Percentiles rank a stretch among this genome's conserved stretches.
Evolutionary conservation across 2,888 invertebrate species (phyloP).

Genomic region (Mythimna impura): DNA sequence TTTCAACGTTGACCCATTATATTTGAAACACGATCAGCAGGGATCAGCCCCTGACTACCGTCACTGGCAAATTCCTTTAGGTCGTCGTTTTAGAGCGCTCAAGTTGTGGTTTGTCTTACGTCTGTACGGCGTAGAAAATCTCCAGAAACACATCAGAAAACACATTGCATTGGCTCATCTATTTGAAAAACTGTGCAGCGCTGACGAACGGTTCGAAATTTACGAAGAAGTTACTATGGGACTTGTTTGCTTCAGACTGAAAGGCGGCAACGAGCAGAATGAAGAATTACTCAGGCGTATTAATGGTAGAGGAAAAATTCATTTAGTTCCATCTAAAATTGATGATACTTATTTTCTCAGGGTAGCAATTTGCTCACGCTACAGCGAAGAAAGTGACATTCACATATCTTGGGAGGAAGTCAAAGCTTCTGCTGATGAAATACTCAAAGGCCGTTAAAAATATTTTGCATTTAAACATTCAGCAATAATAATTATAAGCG

Average conservation of each 20-base stretch:
- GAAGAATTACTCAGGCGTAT: conserved; percentile 95
- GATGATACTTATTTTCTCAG: conserved; percentile 96
- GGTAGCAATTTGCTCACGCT: conserved; percentile 97
- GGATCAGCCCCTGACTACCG: conserved; percentile 97
- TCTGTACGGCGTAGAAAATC: conserved; percentile 96
- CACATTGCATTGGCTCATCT: conserved; percentile 96
- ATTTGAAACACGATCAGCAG: conserved; percentile 98
- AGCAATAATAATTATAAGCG: conserved; percentile 15
- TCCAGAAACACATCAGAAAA: conserved; percentile 96
- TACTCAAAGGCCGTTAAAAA: conserved; percentile 81
- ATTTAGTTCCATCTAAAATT: conserved; percentile 97
- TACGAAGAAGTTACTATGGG: conserved; percentile 97
- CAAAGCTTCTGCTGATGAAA: conserved; percentile 93
- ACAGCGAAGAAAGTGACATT: conserved; percentile 95
- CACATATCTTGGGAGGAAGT: conserved; percentile 97
- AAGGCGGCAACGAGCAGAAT: conserved; percentile 95
- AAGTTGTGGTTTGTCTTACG: conserved; percentile 99
- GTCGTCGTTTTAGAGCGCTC: conserved; percentile 97
- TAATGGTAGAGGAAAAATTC: conserved; percentile 97
- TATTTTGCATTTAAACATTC: not conserved
- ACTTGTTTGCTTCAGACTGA: conserved; percentile 98
- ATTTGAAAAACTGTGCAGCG: conserved; percentile 94
- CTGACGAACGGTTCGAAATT: conserved; percentile 97
- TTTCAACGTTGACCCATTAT: conserved; percentile 99
- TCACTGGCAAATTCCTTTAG: conserved; percentile 99